Evolutionary conservation across 1,140 invertebrate genomes (phyloP).

Genomic region (Scylla paramamosain): DNA sequence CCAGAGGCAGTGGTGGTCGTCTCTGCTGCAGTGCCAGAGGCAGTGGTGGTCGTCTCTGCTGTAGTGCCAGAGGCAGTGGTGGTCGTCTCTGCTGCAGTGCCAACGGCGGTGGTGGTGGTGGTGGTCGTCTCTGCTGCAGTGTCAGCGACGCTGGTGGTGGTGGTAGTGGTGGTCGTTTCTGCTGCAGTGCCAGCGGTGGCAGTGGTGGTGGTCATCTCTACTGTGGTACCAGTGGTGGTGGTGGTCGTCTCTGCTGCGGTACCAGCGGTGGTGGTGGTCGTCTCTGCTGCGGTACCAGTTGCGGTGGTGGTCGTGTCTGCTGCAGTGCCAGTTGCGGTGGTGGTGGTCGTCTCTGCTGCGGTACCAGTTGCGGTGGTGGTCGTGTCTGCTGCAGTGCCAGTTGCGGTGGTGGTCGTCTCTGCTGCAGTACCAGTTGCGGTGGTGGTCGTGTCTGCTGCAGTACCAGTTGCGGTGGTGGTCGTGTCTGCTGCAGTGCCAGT

Average conservation of each 20-base stretch:
- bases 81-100: neutral
- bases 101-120: neutral
- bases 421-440: neutral
- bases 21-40: too few relatives aligned
- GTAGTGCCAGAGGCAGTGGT: neutral
- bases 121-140: neutral
- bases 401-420: neutral
- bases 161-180: neutral
- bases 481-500: neutral
- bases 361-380: neutral
- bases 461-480: neutral
- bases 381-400: neutral
- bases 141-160: neutral
- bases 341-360: neutral
- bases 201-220: neutral
- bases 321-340: neutral
- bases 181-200: neutral
- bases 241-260: neutral
- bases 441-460: neutral
- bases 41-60: neutral
- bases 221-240: neutral
- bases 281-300: neutral
- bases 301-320: neutral
- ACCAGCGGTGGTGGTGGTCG: neutral
- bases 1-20: too few relatives aligned